Evolutionary conservation across 2,113 vertebrate species (phyloP).

Genomic region (Eolophus roseicapilla): DNA sequence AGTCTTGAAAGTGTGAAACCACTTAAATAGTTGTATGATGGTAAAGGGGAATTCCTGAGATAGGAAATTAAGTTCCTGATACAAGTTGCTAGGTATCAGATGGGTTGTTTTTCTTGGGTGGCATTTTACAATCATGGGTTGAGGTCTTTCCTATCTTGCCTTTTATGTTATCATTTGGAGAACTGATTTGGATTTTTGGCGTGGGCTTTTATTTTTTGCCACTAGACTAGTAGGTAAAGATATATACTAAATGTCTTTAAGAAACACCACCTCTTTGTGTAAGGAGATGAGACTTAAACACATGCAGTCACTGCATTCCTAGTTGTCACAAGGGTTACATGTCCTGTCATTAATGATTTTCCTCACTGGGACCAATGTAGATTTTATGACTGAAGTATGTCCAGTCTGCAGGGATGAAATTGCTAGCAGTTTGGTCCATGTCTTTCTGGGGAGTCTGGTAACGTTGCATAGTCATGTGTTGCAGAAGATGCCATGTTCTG

Average conservation of each 20-base stretch:
- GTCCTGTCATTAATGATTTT: background rate
- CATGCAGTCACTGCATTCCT: fast-evolving
- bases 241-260: background rate
- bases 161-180: background rate
- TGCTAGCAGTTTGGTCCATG: fast-evolving
- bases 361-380: background rate
- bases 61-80: background rate
- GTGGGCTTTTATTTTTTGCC: background rate
- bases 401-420: background rate
- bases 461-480: background rate
- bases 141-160: background rate
- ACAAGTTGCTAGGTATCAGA: background rate
- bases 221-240: background rate
- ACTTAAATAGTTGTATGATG: background rate
- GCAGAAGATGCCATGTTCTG: background rate
- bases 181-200: background rate
- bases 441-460: background rate
- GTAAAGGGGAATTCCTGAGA: background rate
- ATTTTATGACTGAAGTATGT: background rate
- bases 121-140: background rate
- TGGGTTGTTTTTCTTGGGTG: background rate
- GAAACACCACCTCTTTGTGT: background rate
- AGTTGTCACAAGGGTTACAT: fast-evolving
- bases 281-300: background rate
- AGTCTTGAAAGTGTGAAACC: background rate